phyloP scores from a whole-genome alignment of 2,113 vertebrate genomes.

The Gavialis gangeticus region DNA sequence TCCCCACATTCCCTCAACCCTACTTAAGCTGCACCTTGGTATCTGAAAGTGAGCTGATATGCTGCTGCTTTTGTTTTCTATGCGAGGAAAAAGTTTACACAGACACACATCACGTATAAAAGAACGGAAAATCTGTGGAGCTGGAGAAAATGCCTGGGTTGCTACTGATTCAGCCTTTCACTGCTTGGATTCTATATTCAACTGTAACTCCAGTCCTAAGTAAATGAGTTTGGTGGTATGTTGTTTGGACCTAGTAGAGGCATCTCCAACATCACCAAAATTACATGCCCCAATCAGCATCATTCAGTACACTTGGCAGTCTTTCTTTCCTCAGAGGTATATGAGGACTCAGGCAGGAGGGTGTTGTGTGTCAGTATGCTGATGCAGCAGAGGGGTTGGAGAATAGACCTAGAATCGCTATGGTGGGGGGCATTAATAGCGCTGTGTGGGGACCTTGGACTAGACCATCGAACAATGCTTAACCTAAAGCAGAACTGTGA shows the following conservation, averaged over 20 bases:
- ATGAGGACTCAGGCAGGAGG: background rate
- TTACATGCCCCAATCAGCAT: background rate
- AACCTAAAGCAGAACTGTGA: background rate
- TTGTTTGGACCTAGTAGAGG: background rate
- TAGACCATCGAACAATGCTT: background rate
- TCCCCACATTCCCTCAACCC: background rate
- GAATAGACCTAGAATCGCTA: background rate
- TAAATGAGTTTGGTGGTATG: background rate
- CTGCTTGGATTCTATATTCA: background rate
- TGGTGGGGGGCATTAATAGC: background rate
- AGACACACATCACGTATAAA: background rate
- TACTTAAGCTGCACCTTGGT: background rate
- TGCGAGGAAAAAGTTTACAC: background rate
- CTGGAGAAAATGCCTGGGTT: background rate
- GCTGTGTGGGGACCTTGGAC: background rate
- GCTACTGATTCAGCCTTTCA: background rate
- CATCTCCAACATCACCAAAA: background rate
- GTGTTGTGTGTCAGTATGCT: background rate
- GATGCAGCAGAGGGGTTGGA: background rate
- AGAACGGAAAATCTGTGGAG: background rate
- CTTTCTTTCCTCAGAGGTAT: background rate
- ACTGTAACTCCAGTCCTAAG: background rate
- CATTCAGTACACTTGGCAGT: background rate
- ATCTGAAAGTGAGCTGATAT: background rate
- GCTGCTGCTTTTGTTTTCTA: background rate